phyloP scores from a whole-genome alignment of 2,888 invertebrate genomes.

The Helicoverpa assulta region DNA sequence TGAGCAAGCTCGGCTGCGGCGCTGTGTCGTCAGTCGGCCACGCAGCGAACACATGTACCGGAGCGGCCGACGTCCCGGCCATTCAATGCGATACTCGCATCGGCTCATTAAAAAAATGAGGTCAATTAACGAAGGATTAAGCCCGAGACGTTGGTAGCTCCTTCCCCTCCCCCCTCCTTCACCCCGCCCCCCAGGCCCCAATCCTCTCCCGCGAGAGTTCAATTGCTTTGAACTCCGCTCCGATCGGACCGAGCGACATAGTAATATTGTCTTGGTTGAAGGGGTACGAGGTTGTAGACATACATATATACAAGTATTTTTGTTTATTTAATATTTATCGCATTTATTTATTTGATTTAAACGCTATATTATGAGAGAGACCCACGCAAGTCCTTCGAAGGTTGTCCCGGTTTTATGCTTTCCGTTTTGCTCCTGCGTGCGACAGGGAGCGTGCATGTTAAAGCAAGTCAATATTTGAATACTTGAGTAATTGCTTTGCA shows the following conservation, averaged over 20 bases:
- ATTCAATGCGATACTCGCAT: conserved; percentile 69
- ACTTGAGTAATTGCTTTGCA: conserved; percentile 83
- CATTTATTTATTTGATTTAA: conserved; percentile 88
- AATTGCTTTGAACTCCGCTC: conserved; percentile 84
- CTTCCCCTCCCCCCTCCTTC: conserved; percentile 61
- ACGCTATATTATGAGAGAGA: conserved; percentile 80
- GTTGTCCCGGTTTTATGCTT: conserved; percentile 91
- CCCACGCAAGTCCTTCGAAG: conserved; percentile 89
- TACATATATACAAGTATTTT: conserved; percentile 81
- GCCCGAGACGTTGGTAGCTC: conserved; percentile 82
- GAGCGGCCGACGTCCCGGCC: conserved; percentile 79
- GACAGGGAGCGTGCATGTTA: conserved; percentile 85
- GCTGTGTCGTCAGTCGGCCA: conserved; percentile 66
- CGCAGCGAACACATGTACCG: conserved; percentile 67
- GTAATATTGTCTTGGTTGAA: conserved; percentile 87
- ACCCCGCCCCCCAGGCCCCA: conserved; percentile 56
- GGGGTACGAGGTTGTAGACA: conserved; percentile 89
- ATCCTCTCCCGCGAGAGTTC: conserved; percentile 78
- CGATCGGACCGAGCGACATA: conserved; percentile 78
- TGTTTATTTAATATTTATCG: conserved; percentile 87
- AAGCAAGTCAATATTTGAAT: conserved; percentile 77
- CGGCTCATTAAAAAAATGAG: conserved; percentile 84
- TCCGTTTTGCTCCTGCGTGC: conserved; percentile 86
- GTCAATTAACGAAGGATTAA: conserved; percentile 88
- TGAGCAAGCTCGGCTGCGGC: conserved; percentile 43